A percentile compares a stretch with the other conserved stretches of the same genome.
These are phyloP conservation scores for Dissostichus mawsoni DNA, from an alignment of 2,113 vertebrate species.

Conservation along the genomic window DNA sequence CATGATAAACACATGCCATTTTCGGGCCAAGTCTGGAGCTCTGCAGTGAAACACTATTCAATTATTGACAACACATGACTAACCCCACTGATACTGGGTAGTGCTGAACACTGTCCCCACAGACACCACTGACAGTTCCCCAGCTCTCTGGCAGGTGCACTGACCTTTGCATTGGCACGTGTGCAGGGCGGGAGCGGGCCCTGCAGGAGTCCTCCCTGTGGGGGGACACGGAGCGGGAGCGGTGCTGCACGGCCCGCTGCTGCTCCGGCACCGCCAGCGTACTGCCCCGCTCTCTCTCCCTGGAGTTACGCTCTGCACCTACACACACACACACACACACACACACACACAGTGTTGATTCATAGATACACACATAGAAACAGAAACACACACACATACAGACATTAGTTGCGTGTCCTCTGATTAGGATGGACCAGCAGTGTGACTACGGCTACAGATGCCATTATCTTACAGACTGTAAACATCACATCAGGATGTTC, in stretches of 20 bases:
- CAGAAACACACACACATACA: constrained; percentile 23
- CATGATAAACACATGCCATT: neutral
- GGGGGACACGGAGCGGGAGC: constrained; percentile 97
- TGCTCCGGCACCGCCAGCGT: constrained; percentile 95
- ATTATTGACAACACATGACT: neutral
- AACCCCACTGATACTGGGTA: neutral
- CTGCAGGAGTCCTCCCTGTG: constrained; percentile 94
- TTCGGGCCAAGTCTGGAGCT: neutral
- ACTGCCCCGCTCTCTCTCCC: constrained; percentile 90
- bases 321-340: constrained; percentile 42
- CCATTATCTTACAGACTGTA: constrained; percentile 54
- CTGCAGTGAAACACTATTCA: neutral
- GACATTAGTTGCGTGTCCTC: constrained; percentile 25
- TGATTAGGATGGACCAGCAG: constrained; percentile 14
- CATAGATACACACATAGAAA: constrained; percentile 23
- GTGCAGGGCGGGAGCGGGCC: constrained; percentile 93
- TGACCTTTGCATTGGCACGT: constrained; percentile 98
- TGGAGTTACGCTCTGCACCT: constrained; percentile 92
- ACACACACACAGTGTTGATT: neutral
- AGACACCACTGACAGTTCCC: neutral
- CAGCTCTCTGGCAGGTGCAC: constrained; percentile 19
- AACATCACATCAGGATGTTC: constrained; percentile 69
- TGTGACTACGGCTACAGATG: constrained; percentile 31
- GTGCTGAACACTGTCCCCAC: neutral
- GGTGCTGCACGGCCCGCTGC: constrained; percentile 91